These are phyloP conservation scores for Abramis brama DNA, from an alignment of 2,113 vertebrate species.

Conservation along the genomic window DNA sequence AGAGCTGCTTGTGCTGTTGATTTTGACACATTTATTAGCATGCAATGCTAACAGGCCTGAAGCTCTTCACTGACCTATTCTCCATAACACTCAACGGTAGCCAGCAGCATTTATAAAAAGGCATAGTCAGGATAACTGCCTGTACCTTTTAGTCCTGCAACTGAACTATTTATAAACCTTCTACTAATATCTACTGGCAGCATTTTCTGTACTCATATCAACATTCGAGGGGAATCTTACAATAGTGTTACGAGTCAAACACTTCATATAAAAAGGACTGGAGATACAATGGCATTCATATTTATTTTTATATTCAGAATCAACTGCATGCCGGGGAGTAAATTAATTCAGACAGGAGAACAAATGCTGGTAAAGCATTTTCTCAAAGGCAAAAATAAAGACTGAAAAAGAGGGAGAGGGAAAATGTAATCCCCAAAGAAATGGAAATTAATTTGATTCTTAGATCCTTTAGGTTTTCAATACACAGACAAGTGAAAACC, in stretches of 20 bases:
- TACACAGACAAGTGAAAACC: slow-evolving; percentile 45
- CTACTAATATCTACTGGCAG: not conserved
- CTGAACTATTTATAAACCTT: slow-evolving; percentile 16
- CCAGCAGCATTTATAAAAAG: slow-evolving; percentile 36
- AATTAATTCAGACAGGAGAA: slow-evolving; percentile 20
- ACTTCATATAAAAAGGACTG: not conserved
- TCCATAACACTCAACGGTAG: slow-evolving; percentile 25
- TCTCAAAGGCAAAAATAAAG: slow-evolving; percentile 1
- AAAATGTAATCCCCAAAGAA: slow-evolving; percentile 45
- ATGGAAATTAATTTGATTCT: slow-evolving; percentile 48
- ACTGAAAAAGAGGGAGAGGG: not conserved
- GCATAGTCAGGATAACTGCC: not conserved
- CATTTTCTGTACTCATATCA: not conserved
- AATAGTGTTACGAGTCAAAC: not conserved
- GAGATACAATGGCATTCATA: not conserved
- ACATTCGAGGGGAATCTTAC: not conserved
- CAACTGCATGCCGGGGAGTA: not conserved
- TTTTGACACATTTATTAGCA: slow-evolving; percentile 25
- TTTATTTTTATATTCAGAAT: not conserved
- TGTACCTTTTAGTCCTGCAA: not conserved
- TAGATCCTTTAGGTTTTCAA: slow-evolving; percentile 34
- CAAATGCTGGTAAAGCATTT: slow-evolving; percentile 12
- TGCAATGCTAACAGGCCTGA: slow-evolving; percentile 42
- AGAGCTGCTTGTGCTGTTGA: slow-evolving; percentile 24
- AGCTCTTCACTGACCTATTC: slow-evolving; percentile 50